phyloP scores from a whole-genome alignment of 2,888 invertebrate genomes.

The Nemurella pictetii region DNA sequence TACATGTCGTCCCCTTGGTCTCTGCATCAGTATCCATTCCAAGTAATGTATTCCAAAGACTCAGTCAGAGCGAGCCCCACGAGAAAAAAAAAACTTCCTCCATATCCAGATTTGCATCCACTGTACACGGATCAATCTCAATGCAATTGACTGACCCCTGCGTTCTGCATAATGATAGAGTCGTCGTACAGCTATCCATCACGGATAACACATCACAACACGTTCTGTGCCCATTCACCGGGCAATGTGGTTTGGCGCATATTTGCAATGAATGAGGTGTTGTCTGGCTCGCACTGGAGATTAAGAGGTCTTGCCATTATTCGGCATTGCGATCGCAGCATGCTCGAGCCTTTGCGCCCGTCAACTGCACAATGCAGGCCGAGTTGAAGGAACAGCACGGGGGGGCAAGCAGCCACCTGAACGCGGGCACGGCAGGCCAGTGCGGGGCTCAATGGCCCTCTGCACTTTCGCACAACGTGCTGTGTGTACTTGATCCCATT shows the following conservation, averaged over 20 bases:
- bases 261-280: slow-evolving; percentile 20
- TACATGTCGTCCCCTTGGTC: no score
- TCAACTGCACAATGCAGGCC: no score
- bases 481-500: slow-evolving; percentile 14
- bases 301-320: slow-evolving; percentile 11
- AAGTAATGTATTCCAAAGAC: no score
- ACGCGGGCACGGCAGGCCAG: neutral
- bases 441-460: neutral
- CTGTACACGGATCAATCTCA: neutral
- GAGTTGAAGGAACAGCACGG: no score
- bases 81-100: neutral
- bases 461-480: neutral
- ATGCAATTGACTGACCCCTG: neutral
- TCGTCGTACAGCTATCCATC: neutral
- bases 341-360: neutral
- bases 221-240: neutral
- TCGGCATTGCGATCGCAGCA: neutral
- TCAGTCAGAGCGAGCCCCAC: neutral
- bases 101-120: neutral
- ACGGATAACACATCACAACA: neutral
- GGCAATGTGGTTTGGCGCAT: slow-evolving; percentile 5
- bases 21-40: no score
- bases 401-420: neutral
- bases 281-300: neutral
- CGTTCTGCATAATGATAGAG: neutral